Evolutionary conservation across 2,888 invertebrate species (phyloP).

Genomic region (Lasioglossum morio): DNA sequence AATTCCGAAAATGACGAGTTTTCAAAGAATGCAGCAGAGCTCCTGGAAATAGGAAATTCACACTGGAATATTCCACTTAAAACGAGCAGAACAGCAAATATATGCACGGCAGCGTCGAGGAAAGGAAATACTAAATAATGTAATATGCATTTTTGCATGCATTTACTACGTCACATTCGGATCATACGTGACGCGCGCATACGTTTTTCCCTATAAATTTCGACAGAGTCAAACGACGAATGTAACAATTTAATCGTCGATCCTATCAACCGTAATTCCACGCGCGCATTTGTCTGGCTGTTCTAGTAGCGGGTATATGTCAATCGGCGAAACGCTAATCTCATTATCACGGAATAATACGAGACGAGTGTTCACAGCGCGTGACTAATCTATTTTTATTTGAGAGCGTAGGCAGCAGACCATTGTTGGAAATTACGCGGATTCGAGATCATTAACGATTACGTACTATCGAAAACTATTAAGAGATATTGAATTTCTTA

Average conservation of each 20-base stretch:
- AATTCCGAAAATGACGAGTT: background rate
- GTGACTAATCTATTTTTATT: conserved; percentile 43
- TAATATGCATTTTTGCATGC: conserved; percentile 28
- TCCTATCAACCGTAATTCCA: conserved; percentile 31
- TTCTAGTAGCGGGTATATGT: conserved; percentile 31
- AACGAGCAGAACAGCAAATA: background rate
- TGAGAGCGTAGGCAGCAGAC: background rate
- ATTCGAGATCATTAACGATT: conserved; percentile 24
- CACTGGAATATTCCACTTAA: conserved; percentile 3
- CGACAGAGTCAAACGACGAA: conserved; percentile 15
- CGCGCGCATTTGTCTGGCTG: conserved; percentile 12
- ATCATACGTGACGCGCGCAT: conserved; percentile 19
- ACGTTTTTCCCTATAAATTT: conserved; percentile 44
- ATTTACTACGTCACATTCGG: conserved; percentile 33
- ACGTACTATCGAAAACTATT: background rate
- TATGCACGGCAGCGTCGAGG: background rate
- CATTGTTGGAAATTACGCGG: conserved; percentile 18
- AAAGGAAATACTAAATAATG: conserved; percentile 16
- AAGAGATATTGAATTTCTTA: background rate
- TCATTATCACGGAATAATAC: conserved; percentile 55
- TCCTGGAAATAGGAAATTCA: background rate
- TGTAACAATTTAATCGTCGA: conserved; percentile 39
- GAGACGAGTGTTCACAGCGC: background rate
- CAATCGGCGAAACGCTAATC: conserved; percentile 50
- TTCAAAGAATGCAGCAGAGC: background rate